Conservation (phyloP, 1,140 invertebrate species). For the Halyomorpha halys region DNA sequence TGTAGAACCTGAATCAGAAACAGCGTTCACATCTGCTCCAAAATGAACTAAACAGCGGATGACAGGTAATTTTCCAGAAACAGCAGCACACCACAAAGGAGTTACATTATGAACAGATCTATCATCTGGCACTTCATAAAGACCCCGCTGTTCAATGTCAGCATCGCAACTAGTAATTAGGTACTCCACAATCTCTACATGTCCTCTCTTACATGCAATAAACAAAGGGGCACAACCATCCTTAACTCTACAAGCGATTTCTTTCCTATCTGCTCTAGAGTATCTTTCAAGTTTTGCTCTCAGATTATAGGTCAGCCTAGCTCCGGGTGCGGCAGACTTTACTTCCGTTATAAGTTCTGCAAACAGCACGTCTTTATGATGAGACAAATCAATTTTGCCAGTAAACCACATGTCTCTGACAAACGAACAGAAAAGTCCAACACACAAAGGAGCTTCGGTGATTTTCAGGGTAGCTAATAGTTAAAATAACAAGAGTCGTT, state of each 20-base stretch:
- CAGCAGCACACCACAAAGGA: slow-evolving; percentile 86
- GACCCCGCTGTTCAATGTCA: slow-evolving; percentile 73
- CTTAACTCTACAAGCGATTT: slow-evolving; percentile 51
- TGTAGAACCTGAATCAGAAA: slow-evolving; percentile 81
- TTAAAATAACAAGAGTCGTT: background rate
- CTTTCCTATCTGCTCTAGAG: slow-evolving; percentile 44
- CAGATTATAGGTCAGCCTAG: slow-evolving; percentile 51
- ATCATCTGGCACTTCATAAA: slow-evolving; percentile 60
- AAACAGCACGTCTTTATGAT: slow-evolving; percentile 49
- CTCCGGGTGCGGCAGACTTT: slow-evolving; percentile 53
- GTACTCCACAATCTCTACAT: slow-evolving; percentile 80
- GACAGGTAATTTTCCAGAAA: slow-evolving; percentile 69
- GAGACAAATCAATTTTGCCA: slow-evolving; percentile 38
- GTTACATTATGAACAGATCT: slow-evolving; percentile 70
- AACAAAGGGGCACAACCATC: slow-evolving; percentile 81
- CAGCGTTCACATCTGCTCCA: slow-evolving; percentile 71
- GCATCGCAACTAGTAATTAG: slow-evolving; percentile 69
- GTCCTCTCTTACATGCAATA: slow-evolving; percentile 71
- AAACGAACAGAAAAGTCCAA: too few relatives aligned
- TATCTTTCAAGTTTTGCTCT: slow-evolving; percentile 52
- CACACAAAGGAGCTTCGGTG: too few relatives aligned
- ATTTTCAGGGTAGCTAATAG: background rate
- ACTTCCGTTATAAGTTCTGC: slow-evolving; percentile 57
- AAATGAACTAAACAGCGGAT: slow-evolving; percentile 66
- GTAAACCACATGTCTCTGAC: slow-evolving; percentile 25